Base-by-base conservation (phyloP, 1,140 invertebrate genomes). In the Bombus waltoni region DNA sequence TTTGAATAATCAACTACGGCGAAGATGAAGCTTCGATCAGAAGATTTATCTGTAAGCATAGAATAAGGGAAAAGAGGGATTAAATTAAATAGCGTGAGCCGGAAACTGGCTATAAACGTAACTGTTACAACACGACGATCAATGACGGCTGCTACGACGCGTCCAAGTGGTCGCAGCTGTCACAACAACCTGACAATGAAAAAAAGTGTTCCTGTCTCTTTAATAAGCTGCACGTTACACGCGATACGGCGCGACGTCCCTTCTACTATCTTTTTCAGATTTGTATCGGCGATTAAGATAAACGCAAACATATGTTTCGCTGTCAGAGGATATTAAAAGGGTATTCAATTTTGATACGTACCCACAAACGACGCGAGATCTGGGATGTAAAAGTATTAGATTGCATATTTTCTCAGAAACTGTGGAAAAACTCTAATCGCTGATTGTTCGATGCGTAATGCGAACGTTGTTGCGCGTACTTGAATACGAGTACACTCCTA, bases 101-200 rank as follows among this genome's bases (percentile, higher is more conserved):
- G 82, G 71, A 77, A 68, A 10, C 25, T 18, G 28, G 22, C 35
- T n/a, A 65, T 66, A 65, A 75, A 75, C n/a, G 42, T 25, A 25
- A 32, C 65, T 44, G 81, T 83, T 76, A 42, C 38, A 74, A 70
- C 73, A 53, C 42, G 81, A 70, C 74, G 44, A 77, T 53, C 44
- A 71, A 68, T 68, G 40, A 66, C 38, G 13, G 32, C 44, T 65
- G 42, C 71, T n/a, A 68, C 44, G 68, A 32, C 13, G 71, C 5
- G 38, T 35, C 57, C 74, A 77, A 83, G 65, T 83, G 62, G 72
- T 53, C 53, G 82, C 82, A 83, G 82, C 82, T 83, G 82, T 59
- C 62, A 83, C 59, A 83, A 83, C 42, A 75, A 28, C 9, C 44
- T 40, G 44, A 83, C n/a, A 77, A 83, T n/a, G 82, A 32, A 72